Conservation (phyloP, 2,888 invertebrate species). For the Drosophila flavopinicola region DNA sequence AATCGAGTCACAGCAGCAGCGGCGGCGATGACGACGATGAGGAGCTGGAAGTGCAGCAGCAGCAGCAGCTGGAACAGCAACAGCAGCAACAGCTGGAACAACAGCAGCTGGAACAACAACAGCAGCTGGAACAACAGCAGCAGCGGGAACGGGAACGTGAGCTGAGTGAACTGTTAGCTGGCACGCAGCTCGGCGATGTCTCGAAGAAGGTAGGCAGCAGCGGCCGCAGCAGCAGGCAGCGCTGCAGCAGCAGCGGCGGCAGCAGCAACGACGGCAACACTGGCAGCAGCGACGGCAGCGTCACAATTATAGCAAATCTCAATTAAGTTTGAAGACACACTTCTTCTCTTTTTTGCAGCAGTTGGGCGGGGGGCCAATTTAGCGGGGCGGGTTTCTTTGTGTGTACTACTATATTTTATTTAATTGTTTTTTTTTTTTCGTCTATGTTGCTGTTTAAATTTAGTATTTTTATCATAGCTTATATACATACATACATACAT, state of each 20-base stretch:
- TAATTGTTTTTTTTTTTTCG: slow-evolving; percentile 20
- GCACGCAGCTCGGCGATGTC: slow-evolving; percentile 67
- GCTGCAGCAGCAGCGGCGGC: slow-evolving; percentile 16
- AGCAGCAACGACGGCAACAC: slow-evolving; percentile 11
- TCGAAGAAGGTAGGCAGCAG: slow-evolving; percentile 70
- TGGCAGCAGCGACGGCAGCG: slow-evolving; percentile 45
- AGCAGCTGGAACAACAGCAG: slow-evolving; percentile 6
- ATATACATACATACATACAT: no score
- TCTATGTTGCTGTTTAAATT: slow-evolving; percentile 24
- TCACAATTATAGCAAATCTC: slow-evolving; percentile 76
- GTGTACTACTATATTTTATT: slow-evolving; percentile 11
- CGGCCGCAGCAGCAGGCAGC: slow-evolving; percentile 26
- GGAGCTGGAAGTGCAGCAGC: slow-evolving; percentile 22
- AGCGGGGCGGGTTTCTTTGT: neutral
- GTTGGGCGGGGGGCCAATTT: neutral
- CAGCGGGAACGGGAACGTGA: slow-evolving; percentile 40
- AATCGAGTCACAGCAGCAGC: slow-evolving; percentile 85
- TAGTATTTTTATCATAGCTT: slow-evolving; percentile 26
- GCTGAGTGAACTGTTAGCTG: slow-evolving; percentile 70
- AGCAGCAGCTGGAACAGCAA: slow-evolving; percentile 19
- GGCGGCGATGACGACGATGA: slow-evolving; percentile 80
- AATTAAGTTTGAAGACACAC: slow-evolving; percentile 55
- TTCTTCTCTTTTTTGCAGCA: neutral
- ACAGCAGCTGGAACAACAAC: slow-evolving; percentile 7
- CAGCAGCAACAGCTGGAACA: slow-evolving; percentile 15